These are phyloP conservation scores for Hoplodrina ambigua DNA, from an alignment of 2,888 invertebrate genomes.

Conservation along the genomic window DNA sequence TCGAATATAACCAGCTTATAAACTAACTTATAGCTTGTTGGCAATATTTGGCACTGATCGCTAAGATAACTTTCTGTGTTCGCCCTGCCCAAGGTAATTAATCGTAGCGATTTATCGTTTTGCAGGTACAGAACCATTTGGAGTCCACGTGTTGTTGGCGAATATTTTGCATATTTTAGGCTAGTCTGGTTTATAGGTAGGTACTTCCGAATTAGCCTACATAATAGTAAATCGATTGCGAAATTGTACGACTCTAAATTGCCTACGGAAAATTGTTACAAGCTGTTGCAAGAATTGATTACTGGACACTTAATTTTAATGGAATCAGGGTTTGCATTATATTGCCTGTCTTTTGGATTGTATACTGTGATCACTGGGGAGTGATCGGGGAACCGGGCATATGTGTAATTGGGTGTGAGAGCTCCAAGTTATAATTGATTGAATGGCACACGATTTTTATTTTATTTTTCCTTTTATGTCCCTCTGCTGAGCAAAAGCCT, in stretches of 20 bases:
- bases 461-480: too few relatives aligned
- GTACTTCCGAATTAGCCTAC: constrained; percentile 51
- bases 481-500: too few relatives aligned
- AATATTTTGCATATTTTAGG: constrained; percentile 61
- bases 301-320: constrained; percentile 23
- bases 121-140: constrained; percentile 23
- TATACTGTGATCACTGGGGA: background rate
- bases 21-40: constrained; percentile 30
- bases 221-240: constrained; percentile 55
- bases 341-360: constrained; percentile 24
- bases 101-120: constrained; percentile 57
- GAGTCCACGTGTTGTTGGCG: constrained; percentile 54
- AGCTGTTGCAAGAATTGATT: constrained; percentile 36
- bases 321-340: constrained; percentile 30
- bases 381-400: too few relatives aligned
- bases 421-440: too few relatives aligned
- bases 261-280: constrained; percentile 43
- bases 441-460: too few relatives aligned
- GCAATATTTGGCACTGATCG: constrained; percentile 57
- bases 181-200: constrained; percentile 49
- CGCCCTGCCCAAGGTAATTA: constrained; percentile 52
- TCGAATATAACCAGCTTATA: constrained; percentile 23
- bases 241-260: constrained; percentile 33
- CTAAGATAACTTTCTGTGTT: constrained; percentile 58
- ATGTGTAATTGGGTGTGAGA: too few relatives aligned